Evolutionary conservation across 2,888 invertebrate species (phyloP).

Genomic region (Lepidochitona cinerea): DNA sequence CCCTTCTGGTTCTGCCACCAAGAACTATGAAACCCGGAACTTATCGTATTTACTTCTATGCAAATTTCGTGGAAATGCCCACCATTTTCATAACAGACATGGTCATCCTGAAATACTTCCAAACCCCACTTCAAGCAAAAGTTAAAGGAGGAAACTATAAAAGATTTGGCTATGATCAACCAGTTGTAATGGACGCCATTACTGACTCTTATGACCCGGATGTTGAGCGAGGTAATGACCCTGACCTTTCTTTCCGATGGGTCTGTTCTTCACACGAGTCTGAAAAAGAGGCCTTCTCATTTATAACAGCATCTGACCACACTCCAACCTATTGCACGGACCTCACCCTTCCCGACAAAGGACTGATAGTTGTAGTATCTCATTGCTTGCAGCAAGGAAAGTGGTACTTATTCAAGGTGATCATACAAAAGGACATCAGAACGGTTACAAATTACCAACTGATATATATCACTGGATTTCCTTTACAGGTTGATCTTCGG

Average conservation of each 20-base stretch:
- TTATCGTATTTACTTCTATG: background rate
- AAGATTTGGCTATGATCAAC: background rate
- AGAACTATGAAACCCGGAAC: background rate
- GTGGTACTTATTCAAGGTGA: background rate
- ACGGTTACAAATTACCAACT: background rate
- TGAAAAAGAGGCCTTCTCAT: background rate
- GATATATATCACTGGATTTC: background rate
- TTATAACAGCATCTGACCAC: background rate
- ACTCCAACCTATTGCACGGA: background rate
- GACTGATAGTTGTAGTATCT: background rate
- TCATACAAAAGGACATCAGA: background rate
- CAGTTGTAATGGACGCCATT: background rate
- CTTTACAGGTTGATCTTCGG: background rate
- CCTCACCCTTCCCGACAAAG: background rate
- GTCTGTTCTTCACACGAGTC: background rate
- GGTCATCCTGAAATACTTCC: background rate
- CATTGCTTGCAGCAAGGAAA: background rate
- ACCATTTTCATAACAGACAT: background rate
- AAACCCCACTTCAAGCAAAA: background rate
- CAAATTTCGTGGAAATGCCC: background rate
- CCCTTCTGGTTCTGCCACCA: background rate
- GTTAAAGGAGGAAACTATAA: background rate
- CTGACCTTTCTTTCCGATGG: background rate
- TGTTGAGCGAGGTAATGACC: background rate
- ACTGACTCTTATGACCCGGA: background rate